These are phyloP conservation scores for Grapholita molesta DNA, from an alignment of 1,140 invertebrate genomes.

Conservation along the genomic window DNA sequence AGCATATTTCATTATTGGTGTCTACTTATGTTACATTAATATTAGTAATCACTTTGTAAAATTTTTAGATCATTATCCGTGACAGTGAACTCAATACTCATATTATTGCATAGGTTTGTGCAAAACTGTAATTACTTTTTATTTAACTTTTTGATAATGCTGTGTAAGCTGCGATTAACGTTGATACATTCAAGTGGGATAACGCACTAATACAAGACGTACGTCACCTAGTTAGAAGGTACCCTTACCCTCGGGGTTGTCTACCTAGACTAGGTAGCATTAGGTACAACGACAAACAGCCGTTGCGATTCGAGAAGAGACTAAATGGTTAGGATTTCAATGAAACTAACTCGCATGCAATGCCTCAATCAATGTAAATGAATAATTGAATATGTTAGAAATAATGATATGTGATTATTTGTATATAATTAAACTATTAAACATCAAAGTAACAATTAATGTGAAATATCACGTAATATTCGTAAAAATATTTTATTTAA, in stretches of 20 bases:
- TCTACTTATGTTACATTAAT: background rate
- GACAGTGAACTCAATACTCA: background rate
- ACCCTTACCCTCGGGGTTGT: no score
- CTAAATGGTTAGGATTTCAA: constrained; percentile 2
- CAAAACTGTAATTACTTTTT: background rate
- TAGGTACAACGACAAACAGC: background rate
- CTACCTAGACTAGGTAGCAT: no score
- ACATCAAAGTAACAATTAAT: constrained; percentile 70
- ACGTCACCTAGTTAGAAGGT: background rate
- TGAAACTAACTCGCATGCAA: constrained; percentile 20
- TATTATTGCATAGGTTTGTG: background rate
- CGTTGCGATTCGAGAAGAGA: background rate
- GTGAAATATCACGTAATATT: constrained; percentile 76
- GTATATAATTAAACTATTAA: constrained; percentile 63
- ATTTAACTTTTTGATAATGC: background rate
- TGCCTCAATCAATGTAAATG: constrained; percentile 43
- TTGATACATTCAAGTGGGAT: background rate
- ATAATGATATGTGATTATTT: constrained; percentile 72
- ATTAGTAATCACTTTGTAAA: background rate
- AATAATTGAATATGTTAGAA: constrained; percentile 50
- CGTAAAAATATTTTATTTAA: constrained; percentile 65
- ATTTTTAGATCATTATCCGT: background rate
- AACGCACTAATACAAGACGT: background rate
- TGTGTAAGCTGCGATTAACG: background rate
- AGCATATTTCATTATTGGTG: background rate